Base-by-base conservation (phyloP, 2,888 invertebrate genomes). In the Calliscelio sp. region DNA sequence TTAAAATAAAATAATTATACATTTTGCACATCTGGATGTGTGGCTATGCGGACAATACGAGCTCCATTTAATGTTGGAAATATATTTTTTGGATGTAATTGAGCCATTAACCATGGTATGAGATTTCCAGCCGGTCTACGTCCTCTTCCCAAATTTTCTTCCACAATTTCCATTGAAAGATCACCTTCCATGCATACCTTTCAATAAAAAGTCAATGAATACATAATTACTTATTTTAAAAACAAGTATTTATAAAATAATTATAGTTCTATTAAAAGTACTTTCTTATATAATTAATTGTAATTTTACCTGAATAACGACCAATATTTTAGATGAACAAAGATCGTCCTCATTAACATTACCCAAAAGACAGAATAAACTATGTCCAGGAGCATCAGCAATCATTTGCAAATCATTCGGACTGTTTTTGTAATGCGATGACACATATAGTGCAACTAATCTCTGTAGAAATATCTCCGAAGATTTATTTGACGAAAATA, bases 381-480 rank as follows among this genome's bases (percentile, higher is more conserved):
- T 98, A 94, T 99, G 99, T 0, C 99, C 99, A 0, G 99, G 99
- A 16, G 99, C 99, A 93, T 99, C 99, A 14, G 99, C 98, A 94
- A 99, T 95, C 95, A 99, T 96, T 94, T 99, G 99, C 49, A 99
- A 94, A 94, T 99, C 99, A 93, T 99, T 99, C 0, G 99, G 99
- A 75, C 97, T 97, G 94, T 99, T 99, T 96, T 97, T 99, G 93
- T 99, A 99, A 94, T 99, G 99, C 6, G 99, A 99, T 0, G 99
- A 96, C 0, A 99, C 99, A 92, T 98, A 99, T 51, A 99, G 96
- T 14, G 98, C 95, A 86, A 99, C 98, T 10, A 99, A 92, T 80
- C 97, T 94, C 89, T 99, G 98, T 10, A 99, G 94, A 93, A 99
- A 99, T 2, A 96, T 95, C 93, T 98, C 98, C 0, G 98, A 97